Percentiles rank a stretch among this genome's conserved stretches.
Evolutionary conservation across 1,140 invertebrate species (phyloP).

Genomic region (Aphelinus certus): DNA sequence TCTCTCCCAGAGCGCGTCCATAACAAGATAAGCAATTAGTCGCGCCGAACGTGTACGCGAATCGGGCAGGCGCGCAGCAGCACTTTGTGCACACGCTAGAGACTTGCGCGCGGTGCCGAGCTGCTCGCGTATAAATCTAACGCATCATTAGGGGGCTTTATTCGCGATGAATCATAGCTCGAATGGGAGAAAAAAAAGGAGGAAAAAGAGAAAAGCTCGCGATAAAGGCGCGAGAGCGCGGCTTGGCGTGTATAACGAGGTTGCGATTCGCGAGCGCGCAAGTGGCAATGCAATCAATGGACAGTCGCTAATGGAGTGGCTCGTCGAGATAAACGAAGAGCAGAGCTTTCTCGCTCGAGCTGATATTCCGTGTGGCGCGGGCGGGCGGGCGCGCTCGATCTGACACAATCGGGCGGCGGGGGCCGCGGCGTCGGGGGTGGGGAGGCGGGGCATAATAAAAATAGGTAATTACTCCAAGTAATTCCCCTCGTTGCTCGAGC

Average conservation of each 20-base stretch:
- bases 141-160: constrained; percentile 37
- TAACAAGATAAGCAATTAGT: constrained; percentile 29
- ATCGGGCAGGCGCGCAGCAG: too few relatives aligned
- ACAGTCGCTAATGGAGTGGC: constrained; percentile 44
- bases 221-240: not conserved
- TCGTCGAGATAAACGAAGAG: constrained; percentile 39
- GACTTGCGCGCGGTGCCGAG: too few relatives aligned
- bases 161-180: constrained; percentile 33
- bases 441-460: constrained; percentile 63
- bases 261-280: constrained; percentile 46
- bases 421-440: not conserved
- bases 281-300: constrained; percentile 47
- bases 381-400: constrained; percentile 33
- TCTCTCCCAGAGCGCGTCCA: too few relatives aligned
- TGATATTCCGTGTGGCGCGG: constrained; percentile 29
- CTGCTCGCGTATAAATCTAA: constrained; percentile 29
- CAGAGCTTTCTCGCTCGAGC: constrained; percentile 2
- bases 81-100: too few relatives aligned
- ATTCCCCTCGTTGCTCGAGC: constrained; percentile 40
- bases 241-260: constrained; percentile 30
- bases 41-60: not conserved
- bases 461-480: constrained; percentile 65
- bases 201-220: constrained; percentile 4
- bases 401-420: constrained; percentile 6
- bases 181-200: constrained; percentile 8